Evolutionary conservation across 1,140 invertebrate genomes (phyloP), one percentile per base, ranked within the genome.

Genomic region (Tetramorium alpestre): DNA sequence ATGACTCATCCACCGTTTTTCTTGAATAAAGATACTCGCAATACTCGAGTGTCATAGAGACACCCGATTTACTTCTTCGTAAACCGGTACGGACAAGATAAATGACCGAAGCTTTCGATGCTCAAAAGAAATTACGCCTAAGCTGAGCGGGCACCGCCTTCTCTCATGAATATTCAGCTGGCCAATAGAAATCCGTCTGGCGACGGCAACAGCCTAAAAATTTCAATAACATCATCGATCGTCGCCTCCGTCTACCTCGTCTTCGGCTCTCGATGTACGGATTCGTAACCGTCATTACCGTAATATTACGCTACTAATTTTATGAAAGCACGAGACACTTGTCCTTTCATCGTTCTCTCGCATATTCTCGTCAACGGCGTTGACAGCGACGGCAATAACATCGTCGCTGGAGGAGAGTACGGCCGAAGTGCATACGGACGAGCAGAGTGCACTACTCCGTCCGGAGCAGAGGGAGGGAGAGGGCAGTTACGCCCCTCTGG

Each of bases 401-500:
- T 78, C 73, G 56, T 56, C 56, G 54, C n/a, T 25, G 80, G 18
- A 75, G 54, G 13, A 75, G 25, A 56, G 41, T 60, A 75, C 69
- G 41, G 80, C 73, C 80, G 67, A 65, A 60, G 25, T 62, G 76
- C 72, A 88, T 33, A 47, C 70, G 64, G 47, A 28, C 56, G 56
- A 18, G 18, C 11, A 1, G 44, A 28, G 73, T 76, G 62, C 65
- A 85, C 73, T 75, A 25, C 49, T 56, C 77, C 70, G 85, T 47
- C 58, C 58, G 76, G 62, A 58, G 70, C 28, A 67, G 73, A 33
- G 58, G 81, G 51, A 75, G 73, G 64, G 22, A 60, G 44, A 78
- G 87, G 58, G 64, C 54, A 91, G 93, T 92, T 88, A 91, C 92
- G 94, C 93, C 94, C 94, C 93, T 93, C 84, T 54, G 75, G 93